Percentiles rank a stretch among this genome's conserved stretches.
Evolutionary conservation across 2,113 vertebrate species (phyloP).

Genomic region (Thermophis baileyi): DNA sequence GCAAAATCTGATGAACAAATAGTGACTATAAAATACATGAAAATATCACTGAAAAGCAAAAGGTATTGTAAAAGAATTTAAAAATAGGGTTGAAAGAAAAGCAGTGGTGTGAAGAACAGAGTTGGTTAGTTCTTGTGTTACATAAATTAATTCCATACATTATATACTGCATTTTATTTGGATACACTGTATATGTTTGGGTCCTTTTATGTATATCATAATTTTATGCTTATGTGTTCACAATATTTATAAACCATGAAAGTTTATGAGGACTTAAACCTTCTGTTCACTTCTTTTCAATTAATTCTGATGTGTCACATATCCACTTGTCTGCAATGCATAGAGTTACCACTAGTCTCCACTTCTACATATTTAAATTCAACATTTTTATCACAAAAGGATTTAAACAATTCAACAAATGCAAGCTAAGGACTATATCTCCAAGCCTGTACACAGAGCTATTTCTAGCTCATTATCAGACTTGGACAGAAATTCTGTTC

Average conservation of each 20-base stretch:
- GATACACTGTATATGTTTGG: background rate
- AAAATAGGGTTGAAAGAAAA: background rate
- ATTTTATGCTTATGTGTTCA: background rate
- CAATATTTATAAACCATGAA: background rate
- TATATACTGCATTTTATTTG: background rate
- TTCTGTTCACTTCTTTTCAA: background rate
- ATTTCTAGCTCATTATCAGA: conserved; percentile 19
- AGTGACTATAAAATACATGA: background rate
- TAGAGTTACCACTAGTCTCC: background rate
- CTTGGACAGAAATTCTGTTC: background rate
- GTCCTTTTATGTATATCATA: background rate
- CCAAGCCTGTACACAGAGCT: background rate
- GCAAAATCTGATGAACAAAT: background rate
- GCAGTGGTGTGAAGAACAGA: background rate
- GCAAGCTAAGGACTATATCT: background rate
- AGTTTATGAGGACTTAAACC: background rate
- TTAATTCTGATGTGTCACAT: background rate
- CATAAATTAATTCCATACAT: background rate
- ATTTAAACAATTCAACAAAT: background rate
- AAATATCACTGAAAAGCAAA: background rate
- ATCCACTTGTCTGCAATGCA: background rate
- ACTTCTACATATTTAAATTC: background rate
- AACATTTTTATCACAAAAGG: background rate
- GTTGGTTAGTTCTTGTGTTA: background rate
- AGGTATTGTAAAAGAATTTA: background rate